Conservation (phyloP, 2,888 invertebrate genomes). For the Cataglyphis livida region DNA sequence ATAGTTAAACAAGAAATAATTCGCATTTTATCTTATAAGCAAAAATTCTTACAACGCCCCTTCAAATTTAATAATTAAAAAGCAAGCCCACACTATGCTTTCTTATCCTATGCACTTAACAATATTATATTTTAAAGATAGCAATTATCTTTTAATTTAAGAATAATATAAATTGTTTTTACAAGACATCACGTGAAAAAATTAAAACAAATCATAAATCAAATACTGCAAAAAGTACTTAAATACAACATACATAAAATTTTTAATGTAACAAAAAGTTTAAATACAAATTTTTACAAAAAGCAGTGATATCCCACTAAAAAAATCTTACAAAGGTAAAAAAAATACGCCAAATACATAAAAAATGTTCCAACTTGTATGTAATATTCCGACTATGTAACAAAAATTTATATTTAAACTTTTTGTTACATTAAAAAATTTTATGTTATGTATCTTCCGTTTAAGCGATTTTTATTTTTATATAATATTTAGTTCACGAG, state of each 20-base stretch:
- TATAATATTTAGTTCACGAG: neutral
- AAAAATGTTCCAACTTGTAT: too few species aligned
- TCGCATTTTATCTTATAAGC: slow-evolving; percentile 41
- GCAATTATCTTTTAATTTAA: slow-evolving; percentile 74
- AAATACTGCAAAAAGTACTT: too few species aligned
- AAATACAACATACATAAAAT: too few species aligned
- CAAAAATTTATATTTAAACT: too few species aligned
- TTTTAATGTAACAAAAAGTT: too few species aligned
- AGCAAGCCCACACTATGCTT: slow-evolving; percentile 64
- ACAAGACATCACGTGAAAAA: slow-evolving; percentile 71
- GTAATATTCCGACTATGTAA: too few species aligned
- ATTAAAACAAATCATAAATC: too few species aligned
- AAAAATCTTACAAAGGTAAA: too few species aligned
- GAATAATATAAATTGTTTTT: slow-evolving; percentile 69
- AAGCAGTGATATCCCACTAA: too few species aligned
- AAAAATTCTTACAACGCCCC: slow-evolving; percentile 54
- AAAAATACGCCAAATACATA: too few species aligned
- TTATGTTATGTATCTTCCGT: neutral
- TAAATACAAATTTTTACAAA: too few species aligned
- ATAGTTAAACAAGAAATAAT: slow-evolving; percentile 60
- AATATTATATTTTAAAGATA: slow-evolving; percentile 75
- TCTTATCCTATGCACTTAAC: slow-evolving; percentile 73
- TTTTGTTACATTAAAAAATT: too few species aligned
- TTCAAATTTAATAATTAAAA: slow-evolving; percentile 72
- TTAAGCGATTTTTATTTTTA: slow-evolving; percentile 32